Evolutionary conservation across 2,888 invertebrate genomes (phyloP).

Genomic region (Campoplex capitator): DNA sequence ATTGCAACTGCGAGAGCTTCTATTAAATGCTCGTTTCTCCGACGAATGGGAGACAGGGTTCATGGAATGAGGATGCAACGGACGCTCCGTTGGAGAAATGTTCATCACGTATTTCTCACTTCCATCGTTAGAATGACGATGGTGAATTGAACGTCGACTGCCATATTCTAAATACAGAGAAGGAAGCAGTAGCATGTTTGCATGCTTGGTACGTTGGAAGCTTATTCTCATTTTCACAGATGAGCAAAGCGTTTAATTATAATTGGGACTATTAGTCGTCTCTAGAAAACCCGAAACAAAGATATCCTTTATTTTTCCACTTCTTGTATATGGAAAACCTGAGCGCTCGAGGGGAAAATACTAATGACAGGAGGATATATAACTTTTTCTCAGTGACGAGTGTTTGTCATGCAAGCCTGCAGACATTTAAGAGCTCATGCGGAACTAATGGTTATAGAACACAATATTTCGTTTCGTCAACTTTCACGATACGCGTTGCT

Average conservation of each 20-base stretch:
- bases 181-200: not conserved
- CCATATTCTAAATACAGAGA: not conserved
- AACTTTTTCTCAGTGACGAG: slow-evolving; percentile 22
- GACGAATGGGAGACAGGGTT: slow-evolving; percentile 22
- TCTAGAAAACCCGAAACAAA: slow-evolving; percentile 38
- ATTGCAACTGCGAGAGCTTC: slow-evolving; percentile 32
- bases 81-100: slow-evolving; percentile 40
- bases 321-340: not conserved
- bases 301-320: not conserved
- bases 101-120: slow-evolving; percentile 28
- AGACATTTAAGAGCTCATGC: not conserved
- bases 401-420: slow-evolving; percentile 40
- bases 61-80: slow-evolving; percentile 25
- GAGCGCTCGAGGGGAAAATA: slow-evolving; percentile 34
- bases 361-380: slow-evolving; percentile 49
- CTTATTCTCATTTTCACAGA: slow-evolving; percentile 27
- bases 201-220: slow-evolving; percentile 17
- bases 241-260: slow-evolving; percentile 56
- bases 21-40: slow-evolving; percentile 43
- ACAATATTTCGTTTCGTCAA: slow-evolving; percentile 21
- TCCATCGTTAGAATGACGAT: slow-evolving; percentile 17
- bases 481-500: not conserved
- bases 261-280: slow-evolving; percentile 60
- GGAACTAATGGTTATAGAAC: slow-evolving; percentile 18
- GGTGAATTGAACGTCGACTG: slow-evolving; percentile 30